Evolutionary conservation across 2,888 invertebrate genomes (phyloP).

Genomic region (Rhaphigaster nebulosa): DNA sequence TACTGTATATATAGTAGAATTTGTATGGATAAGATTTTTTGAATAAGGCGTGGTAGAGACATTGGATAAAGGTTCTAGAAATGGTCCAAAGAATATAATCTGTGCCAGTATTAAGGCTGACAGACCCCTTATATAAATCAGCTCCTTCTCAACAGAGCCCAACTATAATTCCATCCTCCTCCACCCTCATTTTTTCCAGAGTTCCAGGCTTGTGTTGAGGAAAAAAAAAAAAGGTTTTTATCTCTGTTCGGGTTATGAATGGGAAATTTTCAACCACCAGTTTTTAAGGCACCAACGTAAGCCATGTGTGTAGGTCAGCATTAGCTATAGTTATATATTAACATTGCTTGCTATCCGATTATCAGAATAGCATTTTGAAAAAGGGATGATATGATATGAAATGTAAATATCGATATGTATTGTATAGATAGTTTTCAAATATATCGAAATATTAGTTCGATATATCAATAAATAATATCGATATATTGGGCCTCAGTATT

Average conservation of each 20-base stretch:
- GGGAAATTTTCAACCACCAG: neutral
- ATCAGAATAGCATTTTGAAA: too few species aligned
- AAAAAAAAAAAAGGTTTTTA: neutral
- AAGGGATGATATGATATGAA: too few species aligned
- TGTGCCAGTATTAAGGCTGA: slow-evolving; percentile 3
- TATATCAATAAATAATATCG: too few species aligned
- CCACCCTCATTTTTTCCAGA: neutral
- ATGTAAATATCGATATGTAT: too few species aligned
- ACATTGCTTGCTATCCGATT: too few species aligned
- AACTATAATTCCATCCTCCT: neutral
- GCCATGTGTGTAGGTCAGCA: neutral
- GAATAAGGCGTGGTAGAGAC: neutral
- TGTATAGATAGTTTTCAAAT: too few species aligned
- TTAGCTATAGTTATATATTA: neutral
- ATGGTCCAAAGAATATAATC: neutral
- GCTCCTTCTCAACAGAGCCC: neutral
- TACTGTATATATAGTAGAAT: neutral
- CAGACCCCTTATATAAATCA: neutral
- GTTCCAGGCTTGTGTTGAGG: neutral
- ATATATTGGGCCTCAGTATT: too few species aligned
- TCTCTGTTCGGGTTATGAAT: neutral
- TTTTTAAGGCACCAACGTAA: neutral
- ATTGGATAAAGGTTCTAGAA: neutral
- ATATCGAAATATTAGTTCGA: too few species aligned
- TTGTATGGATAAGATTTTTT: neutral